Base-by-base conservation (phyloP, 2,888 invertebrate species). In the Idaea dimidiata region DNA sequence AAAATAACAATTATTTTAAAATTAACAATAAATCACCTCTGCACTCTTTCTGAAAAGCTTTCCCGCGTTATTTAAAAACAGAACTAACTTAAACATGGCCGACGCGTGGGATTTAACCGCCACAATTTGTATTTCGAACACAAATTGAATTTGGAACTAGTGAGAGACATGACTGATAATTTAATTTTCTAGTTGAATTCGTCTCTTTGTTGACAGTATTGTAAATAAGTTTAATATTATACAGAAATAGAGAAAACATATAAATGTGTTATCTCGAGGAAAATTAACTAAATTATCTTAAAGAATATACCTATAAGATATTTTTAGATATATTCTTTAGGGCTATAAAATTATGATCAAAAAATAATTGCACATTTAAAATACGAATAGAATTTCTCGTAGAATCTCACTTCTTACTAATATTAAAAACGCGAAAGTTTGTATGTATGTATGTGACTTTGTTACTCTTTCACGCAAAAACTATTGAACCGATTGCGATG, bases 81-180 rank as follows among this genome's bases (percentile, higher is more conserved):
- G 83, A 83, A 88, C 87, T 86, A 86, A 86, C 84, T 85, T 81
- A 85, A 85, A 87, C 84, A 86, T 84, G 81, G 80, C 81, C 76
- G 80, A 80, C 78, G 78, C 78, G 77, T 79, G 84, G 83, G 84
- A 85, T 81, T 85, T 80, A 77, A 73, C 81, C 78, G 78, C 83
- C 83, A 81, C 84, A 87, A 87, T 87, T 88, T 85, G 82, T 86
- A 84, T 82, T 87, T 84, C 81, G 79, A 83, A 85, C 82, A 76
- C 81, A 83, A 86, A 87, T 86, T 86, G 81, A 87, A 87, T 88
- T 87, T 84, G 82, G 83, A 84, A 84, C 81, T 81, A 81, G 81
- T 78, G 77, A 79, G 79, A 80, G 76, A 80, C 75, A 76, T 73
- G 78, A 77, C 74, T 75, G 74, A 79, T 78, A 81, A 78, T 78